Evolutionary conservation across 2,797 vertebrate genomes (phyloP).

Genomic region (Clarias laeviceps): DNA sequence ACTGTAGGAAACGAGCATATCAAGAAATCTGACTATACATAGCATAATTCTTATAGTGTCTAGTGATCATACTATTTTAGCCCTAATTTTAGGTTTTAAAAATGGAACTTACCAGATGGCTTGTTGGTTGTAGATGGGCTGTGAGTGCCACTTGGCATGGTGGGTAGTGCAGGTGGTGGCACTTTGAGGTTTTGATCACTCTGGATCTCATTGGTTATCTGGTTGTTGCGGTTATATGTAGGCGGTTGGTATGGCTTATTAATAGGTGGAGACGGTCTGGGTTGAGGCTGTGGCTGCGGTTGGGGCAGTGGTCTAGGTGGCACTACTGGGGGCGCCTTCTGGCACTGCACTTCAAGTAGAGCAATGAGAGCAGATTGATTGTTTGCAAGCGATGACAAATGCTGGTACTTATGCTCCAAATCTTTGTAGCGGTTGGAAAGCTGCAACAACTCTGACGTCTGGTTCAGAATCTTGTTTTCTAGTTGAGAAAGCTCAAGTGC

Average conservation of each 20-base stretch:
- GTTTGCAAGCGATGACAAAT: slow-evolving; percentile 88
- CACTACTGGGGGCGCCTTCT: slow-evolving; percentile 69
- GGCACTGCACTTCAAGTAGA: slow-evolving; percentile 91
- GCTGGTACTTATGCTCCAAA: slow-evolving; percentile 95
- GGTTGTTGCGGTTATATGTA: slow-evolving; percentile 83
- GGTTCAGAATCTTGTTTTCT: slow-evolving; percentile 95
- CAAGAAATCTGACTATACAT: background rate
- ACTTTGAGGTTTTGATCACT: slow-evolving; percentile 92
- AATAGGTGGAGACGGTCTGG: slow-evolving; percentile 69
- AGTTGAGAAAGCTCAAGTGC: slow-evolving; percentile 94
- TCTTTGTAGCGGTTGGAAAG: slow-evolving; percentile 95
- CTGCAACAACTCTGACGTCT: slow-evolving; percentile 94
- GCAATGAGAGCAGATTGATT: slow-evolving; percentile 91
- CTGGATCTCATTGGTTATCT: slow-evolving; percentile 97
- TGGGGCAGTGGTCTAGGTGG: slow-evolving; percentile 64
- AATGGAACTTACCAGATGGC: slow-evolving; percentile 86
- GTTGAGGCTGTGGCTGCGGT: slow-evolving; percentile 72
- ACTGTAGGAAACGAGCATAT: background rate
- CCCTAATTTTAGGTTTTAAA: background rate
- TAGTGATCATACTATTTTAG: background rate
- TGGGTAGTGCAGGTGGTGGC: slow-evolving; percentile 82
- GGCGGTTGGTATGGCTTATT: slow-evolving; percentile 83
- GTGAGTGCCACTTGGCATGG: slow-evolving; percentile 90
- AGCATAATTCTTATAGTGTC: background rate
- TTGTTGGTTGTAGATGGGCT: slow-evolving; percentile 89